Evolutionary conservation across 2,888 invertebrate genomes (phyloP).

Genomic region (Drosophila picticornis): DNA sequence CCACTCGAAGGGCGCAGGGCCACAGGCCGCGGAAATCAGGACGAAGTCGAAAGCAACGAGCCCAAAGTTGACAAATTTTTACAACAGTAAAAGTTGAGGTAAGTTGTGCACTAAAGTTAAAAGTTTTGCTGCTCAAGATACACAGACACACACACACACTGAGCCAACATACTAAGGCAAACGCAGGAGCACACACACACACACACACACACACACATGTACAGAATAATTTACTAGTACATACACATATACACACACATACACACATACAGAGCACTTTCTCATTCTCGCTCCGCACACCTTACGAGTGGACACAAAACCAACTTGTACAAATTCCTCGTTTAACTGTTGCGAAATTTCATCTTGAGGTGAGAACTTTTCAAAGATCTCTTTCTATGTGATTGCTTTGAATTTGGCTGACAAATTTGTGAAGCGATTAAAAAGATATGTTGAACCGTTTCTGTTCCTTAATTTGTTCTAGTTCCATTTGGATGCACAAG

Average conservation of each 20-base stretch:
- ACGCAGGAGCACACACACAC: slow-evolving; percentile 5
- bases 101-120: slow-evolving; percentile 74
- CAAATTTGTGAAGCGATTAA: background rate
- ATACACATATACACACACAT: background rate
- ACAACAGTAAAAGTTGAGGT: slow-evolving; percentile 69
- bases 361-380: background rate
- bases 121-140: slow-evolving; percentile 57
- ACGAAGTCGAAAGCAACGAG: slow-evolving; percentile 29
- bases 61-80: slow-evolving; percentile 75
- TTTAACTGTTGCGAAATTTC: slow-evolving; percentile 3
- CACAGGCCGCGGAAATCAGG: background rate
- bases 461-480: background rate
- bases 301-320: slow-evolving; percentile 24
- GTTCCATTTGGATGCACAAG: background rate
- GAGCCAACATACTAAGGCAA: slow-evolving; percentile 10
- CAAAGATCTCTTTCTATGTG: background rate
- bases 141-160: slow-evolving; percentile 20
- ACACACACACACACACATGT: slow-evolving; percentile 5
- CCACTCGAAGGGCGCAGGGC: slow-evolving; percentile 7
- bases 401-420: background rate
- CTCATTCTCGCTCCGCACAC: slow-evolving; percentile 13
- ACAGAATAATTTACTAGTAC: slow-evolving; percentile 10
- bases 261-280: slow-evolving; percentile 3
- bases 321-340: slow-evolving; percentile 4
- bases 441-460: background rate